Evolutionary conservation across 2,888 invertebrate species (phyloP), one percentile per base, ranked within the genome.

Genomic region (Corbicula japonica): DNA sequence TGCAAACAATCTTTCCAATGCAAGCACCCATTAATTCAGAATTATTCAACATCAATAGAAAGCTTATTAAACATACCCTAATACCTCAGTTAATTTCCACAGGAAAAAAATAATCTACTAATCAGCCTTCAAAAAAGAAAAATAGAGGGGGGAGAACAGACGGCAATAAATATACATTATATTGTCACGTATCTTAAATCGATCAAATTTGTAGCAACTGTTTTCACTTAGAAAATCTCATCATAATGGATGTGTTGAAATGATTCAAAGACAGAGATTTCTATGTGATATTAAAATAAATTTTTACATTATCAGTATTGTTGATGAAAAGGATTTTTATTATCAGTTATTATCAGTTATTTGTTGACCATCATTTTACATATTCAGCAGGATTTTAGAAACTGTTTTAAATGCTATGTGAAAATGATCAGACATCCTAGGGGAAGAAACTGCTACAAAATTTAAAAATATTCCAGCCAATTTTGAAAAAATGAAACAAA

Each of bases 91-190:
- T 68, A 68, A 68, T 61, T 68, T 50, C 48, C 41, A 52, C 34
- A 61, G 28, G 32, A 46, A 63, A 66, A 65, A 66, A 66, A 54
- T 66, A 21, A 58, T 74, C 58, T 44, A 23, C 41, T 68, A 74
- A 74, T 74, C 60, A 61, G n/a, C n/a, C 58, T 61, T 74, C 68
- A 52, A 66, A 63, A 66, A 66, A n/a, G n/a, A 68, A 61, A 74
- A 68, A 61, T 48, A 61, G 18, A 61, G 71, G 61, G 50, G n/a
- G 46, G 38, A 71, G 48, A 50, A 34, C 26, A 48, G 46, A n/a
- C 10, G 26, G 61, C 50, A 50, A 71, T 71, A 71, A 71, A 61
- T 32, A 30, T 32, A 71, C 38, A 71, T 71, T 60, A 71, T 26
- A 23, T 35, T 52, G 61, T 71, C 71, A 71, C 38, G 50, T 61